Evolutionary conservation across 2,797 vertebrate species (phyloP).

Genomic region (Helarctos malayanus): DNA sequence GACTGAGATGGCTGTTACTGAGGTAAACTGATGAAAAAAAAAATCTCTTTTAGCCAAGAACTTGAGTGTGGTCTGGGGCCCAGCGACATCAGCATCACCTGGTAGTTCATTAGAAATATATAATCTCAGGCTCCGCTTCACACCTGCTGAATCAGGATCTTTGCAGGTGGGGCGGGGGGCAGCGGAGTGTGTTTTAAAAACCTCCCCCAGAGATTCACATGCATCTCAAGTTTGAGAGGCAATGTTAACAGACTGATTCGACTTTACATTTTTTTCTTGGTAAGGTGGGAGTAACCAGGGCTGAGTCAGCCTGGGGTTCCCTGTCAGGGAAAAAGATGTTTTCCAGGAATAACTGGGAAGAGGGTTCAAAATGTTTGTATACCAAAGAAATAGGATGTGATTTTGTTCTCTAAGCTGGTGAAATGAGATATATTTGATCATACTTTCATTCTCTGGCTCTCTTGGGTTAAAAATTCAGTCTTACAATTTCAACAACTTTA

Average conservation of each 20-base stretch:
- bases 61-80: neutral
- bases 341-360: neutral
- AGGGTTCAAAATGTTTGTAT: neutral
- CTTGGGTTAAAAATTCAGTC: constrained; percentile 35
- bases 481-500: constrained; percentile 36
- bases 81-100: neutral
- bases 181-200: neutral
- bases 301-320: neutral
- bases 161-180: too few species aligned
- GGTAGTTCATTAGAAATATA: neutral
- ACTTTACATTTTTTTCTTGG: neutral
- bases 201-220: neutral
- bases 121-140: neutral
- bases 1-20: neutral
- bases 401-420: neutral
- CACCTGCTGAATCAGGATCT: neutral
- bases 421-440: constrained; percentile 21
- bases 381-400: neutral
- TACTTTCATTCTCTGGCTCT: neutral
- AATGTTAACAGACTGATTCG: neutral
- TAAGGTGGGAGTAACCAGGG: neutral
- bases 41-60: neutral
- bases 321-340: neutral
- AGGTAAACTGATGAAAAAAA: neutral
- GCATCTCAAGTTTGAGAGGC: neutral